These are phyloP conservation scores for Pardosa pseudoannulata DNA, from an alignment of 2,888 invertebrate species.

Conservation along the genomic window DNA sequence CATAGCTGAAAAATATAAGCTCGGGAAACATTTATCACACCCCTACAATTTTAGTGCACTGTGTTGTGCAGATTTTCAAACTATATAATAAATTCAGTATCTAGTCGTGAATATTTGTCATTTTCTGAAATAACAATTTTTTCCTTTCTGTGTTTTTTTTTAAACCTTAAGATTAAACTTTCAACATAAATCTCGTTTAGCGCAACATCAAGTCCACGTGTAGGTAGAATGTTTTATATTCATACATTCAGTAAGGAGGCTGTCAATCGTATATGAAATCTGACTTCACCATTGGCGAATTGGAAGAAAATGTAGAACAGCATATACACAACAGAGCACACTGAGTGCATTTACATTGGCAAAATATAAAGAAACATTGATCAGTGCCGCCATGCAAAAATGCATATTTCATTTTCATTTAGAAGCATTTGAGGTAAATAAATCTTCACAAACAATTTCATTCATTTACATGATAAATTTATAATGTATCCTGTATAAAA, in stretches of 20 bases:
- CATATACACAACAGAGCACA: slow-evolving; percentile 45
- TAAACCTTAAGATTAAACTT: not conserved
- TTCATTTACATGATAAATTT: not conserved
- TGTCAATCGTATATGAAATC: slow-evolving; percentile 11
- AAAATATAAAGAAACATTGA: slow-evolving; percentile 38
- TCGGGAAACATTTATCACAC: no score
- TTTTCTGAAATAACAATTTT: no score
- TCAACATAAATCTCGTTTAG: not conserved
- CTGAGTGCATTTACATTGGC: slow-evolving; percentile 41
- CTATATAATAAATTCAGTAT: no score
- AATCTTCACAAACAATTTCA: no score
- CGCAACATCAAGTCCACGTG: not conserved
- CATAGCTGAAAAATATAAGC: no score
- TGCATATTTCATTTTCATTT: not conserved
- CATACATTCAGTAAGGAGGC: not conserved
- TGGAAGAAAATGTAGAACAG: slow-evolving; percentile 51
- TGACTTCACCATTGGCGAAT: slow-evolving; percentile 28
- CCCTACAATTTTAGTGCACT: no score
- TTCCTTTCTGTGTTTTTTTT: no score
- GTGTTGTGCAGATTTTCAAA: no score
- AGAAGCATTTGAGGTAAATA: no score
- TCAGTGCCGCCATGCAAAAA: slow-evolving; percentile 11
- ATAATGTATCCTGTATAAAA: not conserved
- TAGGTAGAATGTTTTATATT: not conserved
- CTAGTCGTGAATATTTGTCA: no score